Evolutionary conservation across 1,140 invertebrate genomes (phyloP).

Genomic region (Drosophila obscura): DNA sequence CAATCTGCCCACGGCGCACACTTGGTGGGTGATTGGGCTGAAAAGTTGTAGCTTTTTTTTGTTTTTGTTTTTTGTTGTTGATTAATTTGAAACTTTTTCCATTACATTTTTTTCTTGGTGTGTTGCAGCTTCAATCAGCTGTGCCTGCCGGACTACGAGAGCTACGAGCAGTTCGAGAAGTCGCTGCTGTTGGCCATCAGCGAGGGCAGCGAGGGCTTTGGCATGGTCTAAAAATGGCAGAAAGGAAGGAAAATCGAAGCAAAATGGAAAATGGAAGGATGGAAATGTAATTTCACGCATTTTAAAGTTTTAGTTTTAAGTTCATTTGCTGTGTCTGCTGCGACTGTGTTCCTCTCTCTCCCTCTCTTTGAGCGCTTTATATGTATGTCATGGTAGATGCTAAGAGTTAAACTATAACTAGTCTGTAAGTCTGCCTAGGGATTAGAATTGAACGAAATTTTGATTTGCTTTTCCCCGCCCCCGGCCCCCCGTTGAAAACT

Average conservation of each 20-base stretch:
- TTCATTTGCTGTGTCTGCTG: conserved; percentile 52
- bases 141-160: conserved; percentile 96
- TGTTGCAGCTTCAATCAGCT: conserved; percentile 95
- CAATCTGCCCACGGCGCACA: conserved; percentile 96
- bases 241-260: not conserved
- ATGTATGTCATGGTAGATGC: conserved; percentile 42
- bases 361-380: conserved; percentile 64
- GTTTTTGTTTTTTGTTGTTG: conserved; percentile 4
- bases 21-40: conserved; percentile 87
- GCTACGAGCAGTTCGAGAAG: conserved; percentile 96
- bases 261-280: not conserved
- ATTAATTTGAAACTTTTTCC: conserved; percentile 24
- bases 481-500: not conserved
- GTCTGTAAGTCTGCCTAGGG: conserved; percentile 51
- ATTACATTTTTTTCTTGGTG: conserved; percentile 19
- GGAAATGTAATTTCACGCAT: conserved; percentile 11
- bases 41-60: conserved; percentile 36
- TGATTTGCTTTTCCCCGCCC: conserved; percentile 27
- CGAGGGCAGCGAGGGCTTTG: conserved; percentile 98
- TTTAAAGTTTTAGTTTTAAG: too few relatives aligned
- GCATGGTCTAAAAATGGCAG: conserved; percentile 89
- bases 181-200: conserved; percentile 95
- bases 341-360: conserved; percentile 73
- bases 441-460: conserved; percentile 34
- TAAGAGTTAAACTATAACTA: conserved; percentile 50